phyloP scores from a whole-genome alignment of 2,888 invertebrate genomes.

The Germaria angustata region DNA sequence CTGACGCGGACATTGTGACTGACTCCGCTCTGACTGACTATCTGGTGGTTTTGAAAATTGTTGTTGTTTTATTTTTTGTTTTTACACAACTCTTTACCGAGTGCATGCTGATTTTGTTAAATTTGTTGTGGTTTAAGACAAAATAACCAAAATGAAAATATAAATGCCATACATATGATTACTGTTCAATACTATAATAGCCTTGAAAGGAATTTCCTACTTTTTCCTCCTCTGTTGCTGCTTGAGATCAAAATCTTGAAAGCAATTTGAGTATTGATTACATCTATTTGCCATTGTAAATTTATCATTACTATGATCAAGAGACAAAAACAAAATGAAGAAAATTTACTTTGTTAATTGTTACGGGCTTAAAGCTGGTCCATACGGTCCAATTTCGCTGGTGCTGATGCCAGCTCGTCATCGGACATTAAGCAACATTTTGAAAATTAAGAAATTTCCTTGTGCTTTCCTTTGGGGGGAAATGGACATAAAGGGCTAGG shows the following conservation, averaged over 20 bases:
- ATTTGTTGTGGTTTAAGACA: conserved; percentile 49
- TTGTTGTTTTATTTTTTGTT: conserved; percentile 37
- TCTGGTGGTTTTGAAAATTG: conserved; percentile 35
- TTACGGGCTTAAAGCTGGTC: no score
- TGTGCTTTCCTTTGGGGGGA: no score
- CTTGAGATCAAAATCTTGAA: conserved; percentile 40
- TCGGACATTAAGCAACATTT: no score
- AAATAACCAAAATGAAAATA: conserved; percentile 27
- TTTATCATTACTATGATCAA: conserved; percentile 25
- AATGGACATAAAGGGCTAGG: no score
- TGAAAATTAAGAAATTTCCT: no score
- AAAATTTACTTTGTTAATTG: no score
- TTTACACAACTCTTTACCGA: conserved; percentile 32
- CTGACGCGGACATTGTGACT: conserved; percentile 50
- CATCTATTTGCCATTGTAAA: not conserved
- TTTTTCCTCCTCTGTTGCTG: not conserved
- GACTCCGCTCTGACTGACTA: conserved; percentile 47
- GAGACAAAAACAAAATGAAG: conserved; percentile 6
- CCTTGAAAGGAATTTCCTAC: conserved; percentile 62
- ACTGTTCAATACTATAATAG: conserved; percentile 57
- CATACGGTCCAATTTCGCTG: no score
- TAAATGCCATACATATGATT: conserved; percentile 56
- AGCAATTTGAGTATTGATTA: conserved; percentile 28
- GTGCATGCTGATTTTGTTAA: conserved; percentile 36
- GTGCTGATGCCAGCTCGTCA: no score